A percentile compares a stretch with the other conserved stretches of the same genome.
phyloP scores from a whole-genome alignment of 1,140 invertebrate species.

The Diachasmimorpha longicaudata region DNA sequence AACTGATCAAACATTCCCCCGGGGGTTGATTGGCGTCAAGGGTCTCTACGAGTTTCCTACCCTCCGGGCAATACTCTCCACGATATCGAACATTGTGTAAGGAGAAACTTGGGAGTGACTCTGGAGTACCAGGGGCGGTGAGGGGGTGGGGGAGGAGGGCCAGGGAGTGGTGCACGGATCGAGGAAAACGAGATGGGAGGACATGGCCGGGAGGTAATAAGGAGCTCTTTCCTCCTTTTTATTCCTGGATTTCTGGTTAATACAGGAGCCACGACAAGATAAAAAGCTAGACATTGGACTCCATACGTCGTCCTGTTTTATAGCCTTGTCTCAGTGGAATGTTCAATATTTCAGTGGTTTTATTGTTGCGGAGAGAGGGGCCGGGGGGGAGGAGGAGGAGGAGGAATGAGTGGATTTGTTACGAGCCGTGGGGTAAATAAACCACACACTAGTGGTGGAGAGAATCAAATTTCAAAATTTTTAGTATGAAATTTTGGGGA shows the following conservation, averaged over 20 bases:
- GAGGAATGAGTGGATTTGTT: not conserved
- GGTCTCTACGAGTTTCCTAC: conserved; percentile 39
- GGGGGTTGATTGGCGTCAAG: conserved; percentile 31
- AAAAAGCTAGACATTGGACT: conserved; percentile 7
- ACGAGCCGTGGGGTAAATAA: not conserved
- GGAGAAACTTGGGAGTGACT: conserved; percentile 5
- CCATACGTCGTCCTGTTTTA: conserved; percentile 4
- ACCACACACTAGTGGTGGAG: not conserved
- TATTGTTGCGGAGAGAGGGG: conserved; percentile 8
- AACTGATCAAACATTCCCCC: conserved; percentile 47
- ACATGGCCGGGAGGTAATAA: not conserved
- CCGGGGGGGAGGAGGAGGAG: not conserved
- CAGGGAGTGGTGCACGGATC: not conserved
- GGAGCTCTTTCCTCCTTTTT: not conserved
- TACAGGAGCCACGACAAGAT: conserved; percentile 8
- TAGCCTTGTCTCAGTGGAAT: conserved; percentile 29
- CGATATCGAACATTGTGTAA: conserved; percentile 39
- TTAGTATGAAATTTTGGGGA: not conserved
- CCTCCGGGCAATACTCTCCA: conserved; percentile 30
- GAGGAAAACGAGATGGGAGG: not conserved
- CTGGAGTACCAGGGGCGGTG: not conserved
- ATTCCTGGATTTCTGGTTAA: conserved; percentile 7
- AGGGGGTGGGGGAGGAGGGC: not conserved
- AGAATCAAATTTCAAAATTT: not conserved
- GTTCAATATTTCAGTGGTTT: conserved; percentile 28